Conservation (phyloP, 2,113 vertebrate species). For the Speoplatyrhinus poulsoni region DNA sequence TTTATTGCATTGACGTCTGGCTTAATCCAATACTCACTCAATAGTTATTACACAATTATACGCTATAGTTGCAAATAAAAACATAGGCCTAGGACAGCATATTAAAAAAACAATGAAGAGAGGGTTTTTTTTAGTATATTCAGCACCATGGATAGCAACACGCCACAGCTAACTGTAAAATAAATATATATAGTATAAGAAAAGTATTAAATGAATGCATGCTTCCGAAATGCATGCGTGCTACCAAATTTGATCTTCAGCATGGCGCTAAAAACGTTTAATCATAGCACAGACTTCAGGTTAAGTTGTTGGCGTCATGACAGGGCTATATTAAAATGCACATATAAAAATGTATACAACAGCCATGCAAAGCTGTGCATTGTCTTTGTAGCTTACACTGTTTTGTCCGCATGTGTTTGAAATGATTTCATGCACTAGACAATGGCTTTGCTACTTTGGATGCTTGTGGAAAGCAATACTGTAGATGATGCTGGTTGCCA, state of each 20-base stretch:
- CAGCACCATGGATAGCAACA: conserved; percentile 55
- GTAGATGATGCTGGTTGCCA: conserved; percentile 62
- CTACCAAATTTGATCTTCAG: too few relatives aligned
- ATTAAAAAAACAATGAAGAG: neutral
- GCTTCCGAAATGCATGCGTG: too few relatives aligned
- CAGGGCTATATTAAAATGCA: too few relatives aligned
- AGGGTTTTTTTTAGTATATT: neutral
- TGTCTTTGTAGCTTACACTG: too few relatives aligned
- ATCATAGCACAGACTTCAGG: too few relatives aligned
- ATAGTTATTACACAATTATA: conserved; percentile 32
- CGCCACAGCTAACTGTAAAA: neutral
- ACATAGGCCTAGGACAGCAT: neutral
- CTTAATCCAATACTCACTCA: too few relatives aligned
- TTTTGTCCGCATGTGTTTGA: neutral
- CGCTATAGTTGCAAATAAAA: neutral
- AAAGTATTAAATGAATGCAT: too few relatives aligned
- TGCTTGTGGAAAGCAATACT: conserved; percentile 43
- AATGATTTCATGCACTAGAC: conserved; percentile 4
- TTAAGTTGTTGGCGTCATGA: too few relatives aligned
- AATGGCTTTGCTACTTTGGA: conserved; percentile 7
- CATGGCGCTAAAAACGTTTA: too few relatives aligned
- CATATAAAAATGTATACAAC: too few relatives aligned
- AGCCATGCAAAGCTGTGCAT: too few relatives aligned
- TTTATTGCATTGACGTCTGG: neutral
- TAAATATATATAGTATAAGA: too few relatives aligned